Percentiles rank a stretch among this genome's conserved stretches.
These are phyloP conservation scores for Euproctis similis DNA, from an alignment of 2,888 invertebrate genomes.

Conservation along the genomic window DNA sequence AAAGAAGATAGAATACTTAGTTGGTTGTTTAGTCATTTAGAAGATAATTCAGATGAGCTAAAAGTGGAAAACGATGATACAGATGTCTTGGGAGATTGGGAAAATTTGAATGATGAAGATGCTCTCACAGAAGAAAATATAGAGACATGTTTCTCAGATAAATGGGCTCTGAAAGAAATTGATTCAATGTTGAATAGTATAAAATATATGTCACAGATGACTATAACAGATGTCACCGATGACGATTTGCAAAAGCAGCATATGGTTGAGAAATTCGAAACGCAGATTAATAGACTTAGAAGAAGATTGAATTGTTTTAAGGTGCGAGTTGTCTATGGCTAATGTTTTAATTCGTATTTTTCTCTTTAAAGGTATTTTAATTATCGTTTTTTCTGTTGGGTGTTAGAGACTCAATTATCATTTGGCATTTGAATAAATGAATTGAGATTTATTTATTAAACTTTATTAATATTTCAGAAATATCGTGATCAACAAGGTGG, in stretches of 20 bases:
- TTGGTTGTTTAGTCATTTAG: slow-evolving; percentile 52
- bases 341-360: too few relatives aligned
- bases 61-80: slow-evolving; percentile 25
- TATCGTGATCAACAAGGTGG: slow-evolving; percentile 24
- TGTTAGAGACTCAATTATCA: too few relatives aligned
- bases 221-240: slow-evolving; percentile 42
- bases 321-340: slow-evolving; percentile 42
- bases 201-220: too few relatives aligned
- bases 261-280: slow-evolving; percentile 42
- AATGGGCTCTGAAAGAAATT: slow-evolving; percentile 48
- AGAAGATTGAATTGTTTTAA: slow-evolving; percentile 49
- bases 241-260: slow-evolving; percentile 34
- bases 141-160: slow-evolving; percentile 55
- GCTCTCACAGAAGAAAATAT: slow-evolving; percentile 29
- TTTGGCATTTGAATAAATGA: too few relatives aligned
- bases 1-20: slow-evolving; percentile 47
- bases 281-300: slow-evolving; percentile 36
- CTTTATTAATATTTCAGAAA: slow-evolving; percentile 43
- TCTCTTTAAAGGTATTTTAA: too few relatives aligned
- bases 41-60: slow-evolving; percentile 34
- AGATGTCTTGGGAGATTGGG: slow-evolving; percentile 24
- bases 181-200: slow-evolving; percentile 50
- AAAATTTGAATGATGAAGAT: slow-evolving; percentile 18
- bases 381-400: too few relatives aligned
- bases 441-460: too few relatives aligned